Evolutionary conservation across 2,113 vertebrate genomes (phyloP).

Genomic region (Aleadryas rufinucha): DNA sequence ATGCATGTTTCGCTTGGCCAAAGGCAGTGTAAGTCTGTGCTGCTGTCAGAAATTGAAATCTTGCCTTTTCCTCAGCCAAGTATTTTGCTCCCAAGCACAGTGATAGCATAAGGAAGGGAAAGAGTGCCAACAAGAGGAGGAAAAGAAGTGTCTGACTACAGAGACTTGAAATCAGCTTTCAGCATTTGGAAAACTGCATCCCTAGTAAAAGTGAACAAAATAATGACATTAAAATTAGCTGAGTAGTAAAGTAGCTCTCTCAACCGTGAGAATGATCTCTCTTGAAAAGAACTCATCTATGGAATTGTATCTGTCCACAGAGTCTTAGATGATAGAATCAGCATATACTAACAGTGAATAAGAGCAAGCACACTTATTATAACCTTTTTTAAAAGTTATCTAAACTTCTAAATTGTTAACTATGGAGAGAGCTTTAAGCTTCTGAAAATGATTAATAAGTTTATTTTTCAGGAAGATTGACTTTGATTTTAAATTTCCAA

Average conservation of each 20-base stretch:
- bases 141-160: neutral
- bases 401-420: neutral
- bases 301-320: neutral
- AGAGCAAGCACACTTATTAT: neutral
- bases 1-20: neutral
- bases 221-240: neutral
- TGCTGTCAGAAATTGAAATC: neutral
- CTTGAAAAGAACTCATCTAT: neutral
- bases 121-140: neutral
- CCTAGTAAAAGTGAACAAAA: neutral
- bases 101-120: neutral
- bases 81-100: neutral
- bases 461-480: neutral
- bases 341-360: neutral
- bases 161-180: neutral
- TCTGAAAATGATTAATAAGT: neutral
- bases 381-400: neutral
- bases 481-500: neutral
- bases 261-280: neutral
- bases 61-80: neutral
- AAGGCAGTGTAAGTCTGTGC: neutral
- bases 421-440: neutral
- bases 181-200: neutral
- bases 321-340: neutral
- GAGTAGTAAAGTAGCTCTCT: neutral